phyloP scores from a whole-genome alignment of 2,113 vertebrate genomes.

The Scalopus aquaticus region DNA sequence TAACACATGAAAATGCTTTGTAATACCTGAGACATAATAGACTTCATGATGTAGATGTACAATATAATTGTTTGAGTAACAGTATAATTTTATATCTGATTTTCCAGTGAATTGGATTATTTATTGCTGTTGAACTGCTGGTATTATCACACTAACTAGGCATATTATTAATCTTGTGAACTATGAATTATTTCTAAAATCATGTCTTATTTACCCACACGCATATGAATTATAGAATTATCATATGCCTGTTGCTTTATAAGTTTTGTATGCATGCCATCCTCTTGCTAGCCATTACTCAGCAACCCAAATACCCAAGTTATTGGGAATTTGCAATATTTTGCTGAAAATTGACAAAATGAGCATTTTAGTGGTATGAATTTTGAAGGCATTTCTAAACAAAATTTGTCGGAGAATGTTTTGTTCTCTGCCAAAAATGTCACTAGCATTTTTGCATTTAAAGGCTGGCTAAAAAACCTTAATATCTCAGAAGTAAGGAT shows the following conservation, averaged over 20 bases:
- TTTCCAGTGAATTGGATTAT: not conserved
- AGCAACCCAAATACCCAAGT: not conserved
- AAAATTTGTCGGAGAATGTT: not conserved
- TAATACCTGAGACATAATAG: not conserved
- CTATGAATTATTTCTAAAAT: not conserved
- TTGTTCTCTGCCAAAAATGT: not conserved
- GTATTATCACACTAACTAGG: not conserved
- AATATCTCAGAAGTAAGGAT: not conserved
- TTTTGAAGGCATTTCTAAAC: not conserved
- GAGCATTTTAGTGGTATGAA: not conserved
- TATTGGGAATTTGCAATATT: not conserved
- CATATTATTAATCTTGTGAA: not conserved
- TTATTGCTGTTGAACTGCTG: not conserved
- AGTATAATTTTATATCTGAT: not conserved
- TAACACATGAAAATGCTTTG: constrained; percentile 1
- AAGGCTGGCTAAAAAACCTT: not conserved
- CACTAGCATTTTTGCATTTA: not conserved
- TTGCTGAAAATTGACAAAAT: not conserved
- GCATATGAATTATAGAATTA: not conserved
- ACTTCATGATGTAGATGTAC: not conserved
- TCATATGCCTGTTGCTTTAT: not conserved
- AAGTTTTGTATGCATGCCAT: not conserved
- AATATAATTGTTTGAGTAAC: not conserved
- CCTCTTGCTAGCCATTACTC: not conserved
- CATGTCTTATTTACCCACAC: not conserved